Percentiles rank a stretch among this genome's conserved stretches.
phyloP scores from a whole-genome alignment of 2,888 invertebrate species.

The Catocala nupta region DNA sequence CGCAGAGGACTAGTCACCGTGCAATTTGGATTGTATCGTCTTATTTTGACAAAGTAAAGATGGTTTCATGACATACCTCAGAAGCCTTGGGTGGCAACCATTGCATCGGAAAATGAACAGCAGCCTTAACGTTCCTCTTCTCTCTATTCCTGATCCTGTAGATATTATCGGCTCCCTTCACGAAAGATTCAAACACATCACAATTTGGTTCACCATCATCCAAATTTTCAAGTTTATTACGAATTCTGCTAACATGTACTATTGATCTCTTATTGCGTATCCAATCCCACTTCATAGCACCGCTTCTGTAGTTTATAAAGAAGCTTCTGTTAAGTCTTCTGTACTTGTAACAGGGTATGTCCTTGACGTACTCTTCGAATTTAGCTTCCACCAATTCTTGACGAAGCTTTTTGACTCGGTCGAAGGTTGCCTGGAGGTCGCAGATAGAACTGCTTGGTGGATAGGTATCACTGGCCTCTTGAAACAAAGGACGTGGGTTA shows the following conservation, averaged over 20 bases:
- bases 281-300: constrained; percentile 58
- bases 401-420: constrained; percentile 48
- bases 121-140: constrained; percentile 49
- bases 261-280: constrained; percentile 59
- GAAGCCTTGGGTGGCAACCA: constrained; percentile 52
- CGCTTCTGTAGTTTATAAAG: constrained; percentile 37
- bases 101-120: constrained; percentile 47
- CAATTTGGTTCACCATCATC: constrained; percentile 7
- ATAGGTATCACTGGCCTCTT: constrained; percentile 66
- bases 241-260: constrained; percentile 12
- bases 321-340: constrained; percentile 49
- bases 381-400: constrained; percentile 24
- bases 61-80: constrained; percentile 48
- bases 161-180: constrained; percentile 59
- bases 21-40: no score
- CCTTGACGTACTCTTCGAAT: constrained; percentile 58
- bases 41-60: not conserved
- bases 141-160: constrained; percentile 54
- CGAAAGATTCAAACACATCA: constrained; percentile 54
- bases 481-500: constrained; percentile 66
- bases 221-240: constrained; percentile 2
- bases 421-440: constrained; percentile 60
- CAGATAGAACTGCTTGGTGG: constrained; percentile 54
- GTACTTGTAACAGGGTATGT: constrained; percentile 58
- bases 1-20: no score